Percentiles rank a stretch among this genome's conserved stretches.
Evolutionary conservation across 2,113 vertebrate genomes (phyloP).

Genomic region (Gobius niger): DNA sequence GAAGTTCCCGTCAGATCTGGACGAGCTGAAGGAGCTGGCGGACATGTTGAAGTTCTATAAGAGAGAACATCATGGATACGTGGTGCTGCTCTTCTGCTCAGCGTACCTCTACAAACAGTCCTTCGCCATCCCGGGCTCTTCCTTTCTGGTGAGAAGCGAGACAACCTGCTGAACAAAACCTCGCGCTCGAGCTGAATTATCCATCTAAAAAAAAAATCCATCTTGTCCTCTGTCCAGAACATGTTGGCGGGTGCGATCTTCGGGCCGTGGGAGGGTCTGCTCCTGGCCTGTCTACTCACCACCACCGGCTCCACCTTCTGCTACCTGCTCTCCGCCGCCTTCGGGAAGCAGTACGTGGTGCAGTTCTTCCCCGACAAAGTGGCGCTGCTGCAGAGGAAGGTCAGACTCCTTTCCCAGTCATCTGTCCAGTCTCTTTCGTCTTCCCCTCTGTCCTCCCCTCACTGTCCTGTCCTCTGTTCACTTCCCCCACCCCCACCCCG

Average conservation of each 20-base stretch:
- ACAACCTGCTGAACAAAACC: too few species aligned
- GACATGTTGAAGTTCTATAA: conserved; percentile 87
- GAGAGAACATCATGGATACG: conserved; percentile 83
- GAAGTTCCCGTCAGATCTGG: conserved; percentile 91
- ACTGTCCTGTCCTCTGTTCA: background rate
- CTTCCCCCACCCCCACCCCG: background rate
- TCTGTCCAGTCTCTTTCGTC: background rate
- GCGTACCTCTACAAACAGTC: conserved; percentile 98
- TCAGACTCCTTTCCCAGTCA: conserved; percentile 43
- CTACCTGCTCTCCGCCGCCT: conserved; percentile 85
- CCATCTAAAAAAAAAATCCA: too few species aligned
- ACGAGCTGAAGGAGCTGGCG: conserved; percentile 86
- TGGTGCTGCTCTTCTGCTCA: conserved; percentile 90
- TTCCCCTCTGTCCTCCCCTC: background rate
- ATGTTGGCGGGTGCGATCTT: conserved; percentile 93
- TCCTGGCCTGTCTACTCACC: conserved; percentile 84
- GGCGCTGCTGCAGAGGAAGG: conserved; percentile 87
- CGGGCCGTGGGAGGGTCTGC: conserved; percentile 89
- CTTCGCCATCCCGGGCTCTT: conserved; percentile 96
- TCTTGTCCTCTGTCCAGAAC: conserved; percentile 77
- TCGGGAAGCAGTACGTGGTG: conserved; percentile 86
- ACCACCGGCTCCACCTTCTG: conserved; percentile 89
- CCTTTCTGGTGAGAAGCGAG: conserved; percentile 84
- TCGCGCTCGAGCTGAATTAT: too few species aligned
- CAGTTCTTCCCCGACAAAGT: conserved; percentile 88